These are phyloP conservation scores for Malacoctenus gilli DNA, from an alignment of 2,797 vertebrate species.

Conservation along the genomic window DNA sequence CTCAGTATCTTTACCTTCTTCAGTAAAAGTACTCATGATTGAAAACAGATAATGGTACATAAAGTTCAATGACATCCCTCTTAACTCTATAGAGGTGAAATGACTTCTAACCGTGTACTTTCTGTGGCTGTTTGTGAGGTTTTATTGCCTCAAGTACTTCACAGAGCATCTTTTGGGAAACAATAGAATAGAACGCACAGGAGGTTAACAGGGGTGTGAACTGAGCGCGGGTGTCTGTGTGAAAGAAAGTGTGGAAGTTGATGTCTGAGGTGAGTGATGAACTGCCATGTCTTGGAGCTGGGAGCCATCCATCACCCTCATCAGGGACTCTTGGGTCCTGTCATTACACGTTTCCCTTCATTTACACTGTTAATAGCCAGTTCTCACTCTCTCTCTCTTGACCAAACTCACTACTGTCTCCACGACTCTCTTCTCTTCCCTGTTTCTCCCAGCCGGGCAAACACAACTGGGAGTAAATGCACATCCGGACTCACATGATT, in stretches of 20 bases:
- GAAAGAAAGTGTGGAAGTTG: conserved; percentile 31
- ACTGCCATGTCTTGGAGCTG: conserved; percentile 61
- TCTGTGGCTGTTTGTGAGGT: conserved; percentile 17
- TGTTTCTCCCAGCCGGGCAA: background rate
- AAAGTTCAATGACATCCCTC: conserved; percentile 1
- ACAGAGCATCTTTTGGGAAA: too few species aligned
- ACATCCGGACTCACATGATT: background rate
- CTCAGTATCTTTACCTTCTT: too few species aligned
- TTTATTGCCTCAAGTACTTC: too few species aligned
- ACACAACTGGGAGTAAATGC: background rate
- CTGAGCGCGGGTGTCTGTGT: conserved; percentile 25
- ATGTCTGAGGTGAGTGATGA: conserved; percentile 66
- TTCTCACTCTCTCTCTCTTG: conserved; percentile 53
- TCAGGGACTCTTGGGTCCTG: conserved; percentile 67
- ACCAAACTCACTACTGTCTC: conserved; percentile 37
- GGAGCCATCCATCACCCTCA: conserved; percentile 73
- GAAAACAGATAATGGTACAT: background rate
- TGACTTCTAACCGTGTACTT: conserved; percentile 5
- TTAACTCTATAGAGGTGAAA: too few species aligned
- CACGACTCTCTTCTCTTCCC: conserved; percentile 14
- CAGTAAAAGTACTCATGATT: conserved; percentile 13
- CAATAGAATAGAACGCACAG: conserved; percentile 4
- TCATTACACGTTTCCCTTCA: conserved; percentile 73
- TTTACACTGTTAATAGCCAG: conserved; percentile 70
- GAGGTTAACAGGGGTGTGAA: conserved; percentile 60